Percentiles rank a stretch among this genome's conserved stretches.
phyloP scores from a whole-genome alignment of 2,113 vertebrate genomes.

The Eleginops maclovinus region DNA sequence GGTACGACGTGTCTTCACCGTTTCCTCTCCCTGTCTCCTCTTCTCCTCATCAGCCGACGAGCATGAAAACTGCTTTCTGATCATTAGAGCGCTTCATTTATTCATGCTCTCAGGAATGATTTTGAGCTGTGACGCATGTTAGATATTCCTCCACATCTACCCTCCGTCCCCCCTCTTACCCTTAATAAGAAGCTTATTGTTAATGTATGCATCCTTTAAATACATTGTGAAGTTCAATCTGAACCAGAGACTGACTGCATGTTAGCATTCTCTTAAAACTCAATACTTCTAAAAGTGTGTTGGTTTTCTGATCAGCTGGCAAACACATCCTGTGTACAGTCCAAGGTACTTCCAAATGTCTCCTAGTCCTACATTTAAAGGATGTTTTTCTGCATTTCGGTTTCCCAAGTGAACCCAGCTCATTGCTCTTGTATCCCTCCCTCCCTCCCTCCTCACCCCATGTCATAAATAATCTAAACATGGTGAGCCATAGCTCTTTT shows the following conservation, averaged over 20 bases:
- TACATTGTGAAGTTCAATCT: not conserved
- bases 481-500: conserved; percentile 85
- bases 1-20: conserved; percentile 45
- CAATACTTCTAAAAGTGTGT: not conserved
- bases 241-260: not conserved
- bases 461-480: conserved; percentile 81
- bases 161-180: too few relatives aligned
- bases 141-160: not conserved
- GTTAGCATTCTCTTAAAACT: not conserved
- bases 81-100: not conserved
- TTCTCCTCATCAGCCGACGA: conserved; percentile 30
- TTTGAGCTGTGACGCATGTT: conserved; percentile 54
- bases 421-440: not conserved
- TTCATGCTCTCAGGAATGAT: not conserved
- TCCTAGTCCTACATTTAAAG: not conserved
- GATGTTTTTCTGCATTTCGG: not conserved
- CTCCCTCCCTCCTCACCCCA: conserved; percentile 66
- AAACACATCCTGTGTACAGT: not conserved
- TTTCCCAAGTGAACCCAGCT: not conserved
- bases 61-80: conserved; percentile 50
- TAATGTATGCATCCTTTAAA: not conserved
- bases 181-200: too few relatives aligned
- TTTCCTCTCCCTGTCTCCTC: conserved; percentile 26
- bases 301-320: not conserved
- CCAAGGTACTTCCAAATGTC: not conserved